Base-by-base conservation (phyloP, 2,113 vertebrate species). In the Elgaria multicarinata region DNA sequence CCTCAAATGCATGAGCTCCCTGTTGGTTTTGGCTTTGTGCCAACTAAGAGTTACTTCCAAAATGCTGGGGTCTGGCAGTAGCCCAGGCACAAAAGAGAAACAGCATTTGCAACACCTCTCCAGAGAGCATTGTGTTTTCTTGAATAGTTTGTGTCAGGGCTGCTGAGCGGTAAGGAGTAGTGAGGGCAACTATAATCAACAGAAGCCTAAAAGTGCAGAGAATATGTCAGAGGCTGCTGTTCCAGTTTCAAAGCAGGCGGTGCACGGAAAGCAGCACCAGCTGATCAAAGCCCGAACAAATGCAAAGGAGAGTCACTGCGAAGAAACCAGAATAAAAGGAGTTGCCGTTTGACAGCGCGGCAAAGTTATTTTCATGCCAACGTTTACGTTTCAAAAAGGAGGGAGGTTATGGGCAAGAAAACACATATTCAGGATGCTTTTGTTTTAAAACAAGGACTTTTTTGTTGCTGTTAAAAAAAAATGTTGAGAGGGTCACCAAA, bases 181-280 rank as follows among this genome's bases (percentile, higher is more conserved):
- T 42, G 39, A 36, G 58, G 64, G 28, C 76, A 33, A n/a, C 66
- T 58, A n/a, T 46, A 64, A 26, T 74, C 50, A 74, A 4, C 5
- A 46, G 13, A 26, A 3, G 9, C 84, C 72, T 66, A 6, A 28
- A 7, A 76, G 24, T 36, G 6, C 28, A 2, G 55, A 36, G 46
- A 66, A 79, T 75, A 33, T 12, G 0, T 36, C 4, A 87, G 0
- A 1, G 1, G 3, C 55, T 0, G 3, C 46, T 69, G 55, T 75
- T 14, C 2, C 67, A 2, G 13, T 28, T 0, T 77, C n/a, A 62
- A 36, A 16, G 9, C 0, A 9, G 18, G 18, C 1, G 0, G 26
- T 0, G 1, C 0, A 24, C 0, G 26, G 0, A 22, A 26, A 28
- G 26, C 7, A 0, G 39, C 22, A 1, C 36, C 2, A 18, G n/a